phyloP scores from a whole-genome alignment of 2,113 vertebrate species.

The Tamias sibiricus region DNA sequence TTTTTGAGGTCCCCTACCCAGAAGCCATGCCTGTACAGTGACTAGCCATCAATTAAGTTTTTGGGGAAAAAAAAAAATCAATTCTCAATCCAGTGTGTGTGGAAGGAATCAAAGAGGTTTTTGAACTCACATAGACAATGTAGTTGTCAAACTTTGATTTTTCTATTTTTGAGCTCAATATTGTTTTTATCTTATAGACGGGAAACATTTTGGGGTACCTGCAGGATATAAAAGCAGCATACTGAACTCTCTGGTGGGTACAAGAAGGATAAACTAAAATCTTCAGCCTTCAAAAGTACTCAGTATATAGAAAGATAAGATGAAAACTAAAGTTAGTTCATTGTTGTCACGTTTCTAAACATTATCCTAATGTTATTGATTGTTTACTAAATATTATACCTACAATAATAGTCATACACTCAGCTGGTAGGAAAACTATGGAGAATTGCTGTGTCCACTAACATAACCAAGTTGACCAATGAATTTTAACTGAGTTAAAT shows the following conservation, averaged over 20 bases:
- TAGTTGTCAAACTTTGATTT: constrained; percentile 4
- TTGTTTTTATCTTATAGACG: not conserved
- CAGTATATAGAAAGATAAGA: not conserved
- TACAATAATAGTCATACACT: not conserved
- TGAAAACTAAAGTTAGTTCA: not conserved
- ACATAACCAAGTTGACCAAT: not conserved
- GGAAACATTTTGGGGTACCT: not conserved
- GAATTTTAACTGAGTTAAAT: not conserved
- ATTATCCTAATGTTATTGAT: not conserved
- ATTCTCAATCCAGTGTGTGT: not conserved
- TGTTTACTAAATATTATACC: not conserved
- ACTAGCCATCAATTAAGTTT: not conserved
- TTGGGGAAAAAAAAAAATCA: not conserved
- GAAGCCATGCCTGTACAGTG: not conserved
- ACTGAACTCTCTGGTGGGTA: not conserved
- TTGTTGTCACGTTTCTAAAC: not conserved
- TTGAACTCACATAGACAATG: constrained; percentile 19
- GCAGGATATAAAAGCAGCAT: not conserved
- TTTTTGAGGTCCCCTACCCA: not conserved
- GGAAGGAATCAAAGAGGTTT: not conserved
- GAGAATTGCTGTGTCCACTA: not conserved
- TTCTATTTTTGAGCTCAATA: constrained; percentile 24
- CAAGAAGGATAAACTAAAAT: not conserved
- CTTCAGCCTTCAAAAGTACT: constrained; percentile 16
- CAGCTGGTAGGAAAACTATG: not conserved